phyloP scores from a whole-genome alignment of 1,140 invertebrate genomes.

The Drosophila sechellia region DNA sequence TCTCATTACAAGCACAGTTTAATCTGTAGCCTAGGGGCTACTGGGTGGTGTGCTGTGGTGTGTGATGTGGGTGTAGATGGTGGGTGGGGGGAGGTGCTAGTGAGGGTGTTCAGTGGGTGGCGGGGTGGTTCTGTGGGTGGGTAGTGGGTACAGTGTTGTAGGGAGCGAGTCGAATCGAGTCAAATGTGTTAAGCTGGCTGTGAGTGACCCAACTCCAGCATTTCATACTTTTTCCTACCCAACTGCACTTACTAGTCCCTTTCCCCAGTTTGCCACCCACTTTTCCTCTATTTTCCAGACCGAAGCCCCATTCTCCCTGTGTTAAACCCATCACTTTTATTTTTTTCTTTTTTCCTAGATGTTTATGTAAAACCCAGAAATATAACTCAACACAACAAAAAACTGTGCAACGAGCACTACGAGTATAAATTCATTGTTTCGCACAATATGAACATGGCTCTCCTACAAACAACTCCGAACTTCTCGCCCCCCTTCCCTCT shows the following conservation, averaged over 20 bases:
- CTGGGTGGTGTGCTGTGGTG: neutral
- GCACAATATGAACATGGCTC: slow-evolving; percentile 65
- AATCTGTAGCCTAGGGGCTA: slow-evolving; percentile 56
- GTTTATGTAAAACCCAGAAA: slow-evolving; percentile 55
- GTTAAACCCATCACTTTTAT: neutral
- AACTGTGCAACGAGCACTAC: slow-evolving; percentile 22
- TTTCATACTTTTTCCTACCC: slow-evolving; percentile 17
- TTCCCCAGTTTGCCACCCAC: neutral
- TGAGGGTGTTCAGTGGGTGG: neutral
- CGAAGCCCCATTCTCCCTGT: neutral
- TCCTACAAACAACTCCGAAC: slow-evolving; percentile 19
- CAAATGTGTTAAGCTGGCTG: slow-evolving; percentile 63
- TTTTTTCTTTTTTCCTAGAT: slow-evolving; percentile 12
- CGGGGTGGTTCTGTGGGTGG: neutral
- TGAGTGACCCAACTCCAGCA: slow-evolving; percentile 23
- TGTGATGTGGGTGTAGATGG: neutral
- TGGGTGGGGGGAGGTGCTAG: neutral
- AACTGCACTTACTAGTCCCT: slow-evolving; percentile 32
- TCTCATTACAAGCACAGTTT: slow-evolving; percentile 80
- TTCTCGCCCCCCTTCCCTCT: too few relatives aligned
- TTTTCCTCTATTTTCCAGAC: neutral
- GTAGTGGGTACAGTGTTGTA: slow-evolving; percentile 2
- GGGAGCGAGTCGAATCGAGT: slow-evolving; percentile 36
- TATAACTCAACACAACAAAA: slow-evolving; percentile 37
- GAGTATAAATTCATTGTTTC: slow-evolving; percentile 79